Base-by-base conservation (phyloP, 1,140 invertebrate species). In the Hyles vespertilio region DNA sequence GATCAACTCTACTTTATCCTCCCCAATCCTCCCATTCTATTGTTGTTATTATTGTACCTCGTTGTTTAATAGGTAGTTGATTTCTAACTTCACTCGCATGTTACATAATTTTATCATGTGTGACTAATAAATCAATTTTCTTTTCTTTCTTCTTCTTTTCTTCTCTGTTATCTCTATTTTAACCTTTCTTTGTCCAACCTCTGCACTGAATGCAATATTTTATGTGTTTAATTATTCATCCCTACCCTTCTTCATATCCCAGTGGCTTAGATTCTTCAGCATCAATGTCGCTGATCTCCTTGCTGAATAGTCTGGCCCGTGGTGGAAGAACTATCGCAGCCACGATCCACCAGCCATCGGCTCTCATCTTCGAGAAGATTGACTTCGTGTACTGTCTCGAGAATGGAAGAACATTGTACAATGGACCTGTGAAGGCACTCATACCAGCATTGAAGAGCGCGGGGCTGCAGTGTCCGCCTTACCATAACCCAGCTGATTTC, bases 341-440 rank as follows among this genome's bases (percentile, higher is more conserved):
- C 58, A 99, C 97, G 3, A 98, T 99, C 69, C 98, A 99, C 88
- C 98, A 99, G 79, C 98, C 98, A 0, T 97, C 95, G 70, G 97
- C 98, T 3, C 91, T 98, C 69, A 91, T 98, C 6, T 98, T 99
- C 76, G 97, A 98, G 84, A 98, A 97, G 93, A 99, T 99, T 79
- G 98, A 99, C 81, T 93, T 96, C 72, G 89, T 99, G 1, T 98
- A 98, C 80, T 94, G 97, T n/a, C 89, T 99, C 3, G 92, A 96
- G 0, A 92, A 93, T 51, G 98, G 98, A 1, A 92, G 94, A 52
- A 98, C 96, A 69, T 93, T 99, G 59, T 99, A 98, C 79, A 92
- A 95, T 69, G 98, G 98, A 2, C 91, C 93, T 0, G 91, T 94
- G 2, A 76, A 84, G 44, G 91, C 93, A 46, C 87, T 99, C 6